Evolutionary conservation across 2,888 invertebrate genomes (phyloP), one percentile per base, ranked within the genome.

Genomic region (Pilophorus perplexus): DNA sequence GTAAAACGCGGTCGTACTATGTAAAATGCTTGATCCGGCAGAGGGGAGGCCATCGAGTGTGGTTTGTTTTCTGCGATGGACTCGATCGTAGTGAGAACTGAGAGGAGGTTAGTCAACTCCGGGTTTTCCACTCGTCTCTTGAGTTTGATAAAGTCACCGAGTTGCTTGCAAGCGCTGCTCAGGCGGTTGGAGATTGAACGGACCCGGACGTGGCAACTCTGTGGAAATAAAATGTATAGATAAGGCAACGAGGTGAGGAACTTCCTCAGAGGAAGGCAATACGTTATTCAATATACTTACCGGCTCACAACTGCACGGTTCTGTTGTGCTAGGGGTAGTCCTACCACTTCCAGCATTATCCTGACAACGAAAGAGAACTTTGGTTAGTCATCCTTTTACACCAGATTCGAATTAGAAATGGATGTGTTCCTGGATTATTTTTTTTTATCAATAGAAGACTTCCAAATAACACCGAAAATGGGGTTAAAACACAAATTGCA

Each of bases 91-190:
- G 60, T 66, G 16, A 68, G 37, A 40, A 68, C 42, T 3, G 65
- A 59, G 6, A 68, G 59, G 16, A 68, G 60, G 37, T 62, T 65
- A 14, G 54, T 27, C 25, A 68, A 42, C n/a, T 50, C 42, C 6
- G 65, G 65, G 27, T 68, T 68, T 23, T 68, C 66, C 46, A 66
- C 68, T 8, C 66, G 46, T n/a, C 64, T 38, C 42, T 67, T 68
- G n/a, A 66, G 52, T 64, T 67, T 67, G 28, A 69, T 67, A 23
- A 69, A 67, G 18, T 67, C 66, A 10, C 67, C 62, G 8, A 69
- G 42, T 12, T 67, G 66, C 38, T 68, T 38, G 38, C 67, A 67
- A 23, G 55, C 67, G 37, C 28, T 55, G 59, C 38, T 66, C 48
- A 67, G 42, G 23, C 65, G 48, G 16, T 67, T 42, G 5, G 68